Evolutionary conservation across 2,888 invertebrate genomes (phyloP), one percentile per base, ranked within the genome.

Genomic region (Drosophila anceps): DNA sequence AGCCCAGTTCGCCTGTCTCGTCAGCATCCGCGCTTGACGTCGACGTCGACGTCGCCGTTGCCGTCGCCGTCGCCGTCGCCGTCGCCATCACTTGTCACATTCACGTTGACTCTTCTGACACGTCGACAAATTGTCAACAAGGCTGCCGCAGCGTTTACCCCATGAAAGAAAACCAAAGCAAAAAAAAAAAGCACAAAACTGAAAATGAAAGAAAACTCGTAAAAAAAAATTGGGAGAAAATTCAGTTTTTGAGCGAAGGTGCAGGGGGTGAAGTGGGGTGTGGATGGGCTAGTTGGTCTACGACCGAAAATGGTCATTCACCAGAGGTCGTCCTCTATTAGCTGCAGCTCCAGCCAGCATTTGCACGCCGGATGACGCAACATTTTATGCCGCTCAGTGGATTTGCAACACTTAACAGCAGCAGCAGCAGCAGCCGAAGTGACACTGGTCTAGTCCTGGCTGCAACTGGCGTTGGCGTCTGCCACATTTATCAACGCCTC

Each of bases 41-140:
- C n/a, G 41, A 10, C 48, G 43, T 44, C 53, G 29, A 0, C 54
- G 51, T 57, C 31, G 20, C 0, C 62, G 50, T 53, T 61, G 73
- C 57, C 77, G 65, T 90, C 90, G 18, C 0, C 62, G 53, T 60
- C 54, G 74, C 63, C 51, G 53, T 63, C 20, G 18, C 0, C 62
- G 50, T 55, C 57, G 75, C 64, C 84, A 62, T 85, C 90, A 89
- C 76, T 90, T 85, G 90, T 89, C 90, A 89, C 90, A 90, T 90
- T 89, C 85, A 89, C 90, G 85, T 90, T 85, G 85, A 88, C 87
- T 90, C 79, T 70, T 76, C 62, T 89, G 85, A 86, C 85, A 90
- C 84, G 85, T 89, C 90, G 88, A 90, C 90, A 86, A 86, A 86
- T 89, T 86, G 90, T 86, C 90, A 86, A 86, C 90, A 86, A 81